Conservation (phyloP, 2,888 invertebrate species). For the Chorisops tibialis region DNA sequence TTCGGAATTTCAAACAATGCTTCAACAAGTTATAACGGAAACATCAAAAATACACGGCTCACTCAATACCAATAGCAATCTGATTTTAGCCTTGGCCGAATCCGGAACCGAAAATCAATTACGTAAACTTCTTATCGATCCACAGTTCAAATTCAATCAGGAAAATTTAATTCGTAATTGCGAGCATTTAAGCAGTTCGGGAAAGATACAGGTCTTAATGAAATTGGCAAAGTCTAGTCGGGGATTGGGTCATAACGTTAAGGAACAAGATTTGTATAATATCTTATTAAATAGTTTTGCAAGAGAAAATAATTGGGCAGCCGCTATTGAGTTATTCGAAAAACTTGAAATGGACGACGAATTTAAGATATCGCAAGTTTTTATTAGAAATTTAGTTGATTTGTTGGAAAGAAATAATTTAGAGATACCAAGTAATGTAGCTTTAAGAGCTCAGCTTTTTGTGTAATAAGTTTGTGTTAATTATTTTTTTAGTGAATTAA, state of each 20-base stretch:
- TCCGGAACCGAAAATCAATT: constrained; percentile 52
- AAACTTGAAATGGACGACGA: constrained; percentile 46
- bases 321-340: constrained; percentile 46
- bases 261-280: constrained; percentile 47
- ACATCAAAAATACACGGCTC: constrained; percentile 51
- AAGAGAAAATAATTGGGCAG: constrained; percentile 42
- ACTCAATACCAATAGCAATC: constrained; percentile 48
- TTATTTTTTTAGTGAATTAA: not conserved
- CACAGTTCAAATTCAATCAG: constrained; percentile 55
- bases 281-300: constrained; percentile 45
- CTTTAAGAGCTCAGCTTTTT: constrained; percentile 44
- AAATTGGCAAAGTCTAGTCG: constrained; percentile 45
- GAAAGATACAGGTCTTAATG: constrained; percentile 43
- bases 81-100: constrained; percentile 54
- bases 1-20: constrained; percentile 40
- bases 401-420: constrained; percentile 47
- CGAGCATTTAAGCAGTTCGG: constrained; percentile 49
- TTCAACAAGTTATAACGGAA: constrained; percentile 46
- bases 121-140: constrained; percentile 55
- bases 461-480: not conserved
- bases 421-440: constrained; percentile 47
- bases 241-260: constrained; percentile 43
- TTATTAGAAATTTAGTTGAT: constrained; percentile 43
- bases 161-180: constrained; percentile 56
- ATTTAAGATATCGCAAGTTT: constrained; percentile 44